These are phyloP conservation scores for Drosophila jambulina DNA, from an alignment of 1,140 invertebrate genomes.

Conservation along the genomic window DNA sequence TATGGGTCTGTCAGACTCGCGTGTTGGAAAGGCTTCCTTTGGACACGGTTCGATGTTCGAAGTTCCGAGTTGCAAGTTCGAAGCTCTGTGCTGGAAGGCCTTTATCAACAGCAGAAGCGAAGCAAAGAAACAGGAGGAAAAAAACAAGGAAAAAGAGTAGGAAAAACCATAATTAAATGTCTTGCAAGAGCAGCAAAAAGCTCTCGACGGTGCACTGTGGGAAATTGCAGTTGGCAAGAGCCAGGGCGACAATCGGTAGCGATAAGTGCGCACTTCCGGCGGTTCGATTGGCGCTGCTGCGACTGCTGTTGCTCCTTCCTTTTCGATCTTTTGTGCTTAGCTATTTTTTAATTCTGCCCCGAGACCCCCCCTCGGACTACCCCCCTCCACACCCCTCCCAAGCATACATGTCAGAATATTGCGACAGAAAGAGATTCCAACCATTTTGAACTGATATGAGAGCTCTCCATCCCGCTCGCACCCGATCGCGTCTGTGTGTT, in stretches of 20 bases:
- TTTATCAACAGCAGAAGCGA: constrained; percentile 14
- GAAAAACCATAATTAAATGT: constrained; percentile 62
- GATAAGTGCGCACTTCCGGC: constrained; percentile 78
- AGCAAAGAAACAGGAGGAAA: constrained; percentile 21
- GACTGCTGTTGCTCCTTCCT: constrained; percentile 23
- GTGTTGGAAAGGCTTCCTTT: constrained; percentile 37
- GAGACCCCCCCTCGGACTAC: neutral
- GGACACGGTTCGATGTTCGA: constrained; percentile 34
- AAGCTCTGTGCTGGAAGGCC: constrained; percentile 32
- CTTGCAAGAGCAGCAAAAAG: constrained; percentile 33
- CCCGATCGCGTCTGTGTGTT: constrained; percentile 25
- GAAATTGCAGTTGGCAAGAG: constrained; percentile 60
- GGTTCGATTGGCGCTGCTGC: constrained; percentile 26
- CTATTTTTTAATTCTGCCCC: constrained; percentile 62
- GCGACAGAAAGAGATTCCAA: constrained; percentile 78
- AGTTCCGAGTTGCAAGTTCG: constrained; percentile 47
- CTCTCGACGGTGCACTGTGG: constrained; percentile 36
- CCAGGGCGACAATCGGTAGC: constrained; percentile 62
- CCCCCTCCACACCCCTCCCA: neutral
- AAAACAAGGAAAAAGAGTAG: constrained; percentile 33
- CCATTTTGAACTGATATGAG: constrained; percentile 78
- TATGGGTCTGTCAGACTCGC: neutral
- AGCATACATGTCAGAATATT: constrained; percentile 59
- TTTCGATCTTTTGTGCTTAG: constrained; percentile 44
- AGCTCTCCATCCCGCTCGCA: constrained; percentile 7